Base-by-base conservation (phyloP, 2,113 vertebrate genomes). In the Prionailurus bengalensis region DNA sequence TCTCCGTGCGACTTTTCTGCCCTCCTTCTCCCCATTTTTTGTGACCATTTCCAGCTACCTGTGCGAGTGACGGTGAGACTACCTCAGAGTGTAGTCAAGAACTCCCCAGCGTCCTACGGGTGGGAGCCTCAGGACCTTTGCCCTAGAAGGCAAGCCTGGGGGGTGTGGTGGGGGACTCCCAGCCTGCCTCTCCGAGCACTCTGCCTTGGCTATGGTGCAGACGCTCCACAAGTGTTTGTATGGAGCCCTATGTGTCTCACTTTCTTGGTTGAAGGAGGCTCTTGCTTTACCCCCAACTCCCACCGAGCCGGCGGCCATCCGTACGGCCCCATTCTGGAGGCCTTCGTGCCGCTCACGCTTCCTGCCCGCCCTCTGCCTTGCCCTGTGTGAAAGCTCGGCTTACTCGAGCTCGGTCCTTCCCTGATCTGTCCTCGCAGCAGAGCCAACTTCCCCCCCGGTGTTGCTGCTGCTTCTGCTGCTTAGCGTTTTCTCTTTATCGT, bases 41-140 rank as follows among this genome's bases (percentile, higher is more conserved):
- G n/a, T 90, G 83, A 33, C 36, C 10, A n/a, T 94, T 80, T 80
- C 68, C 58, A 90, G 89, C 63, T 74, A 15, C 85, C n/a, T 92
- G 87, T 95, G 74, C 84, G 53, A 73, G 92, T 90, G 74, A 68
- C 2, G 3, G 58, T 90, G 78, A 95, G 97, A 95, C 92, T 97
- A 97, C 97, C 96, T 97, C 96, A 96, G 84, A 39, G 95, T 89
- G 84, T 94, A 97, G 97, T 94, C 92, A 78, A 45, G 94, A 68
- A 63, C 16, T 58, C 33, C 7, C 73, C 15, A 25, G 73, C 0
- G 39, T 84, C 70, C 74, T 83, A 61, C 1, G 33, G 83, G 82
- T 3, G 4, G 31, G 31, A 36, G 45, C 68, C 66, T 48, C 17
- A 12, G 68, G 42, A 31, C 58, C n/a, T 21, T 33, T 29, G 42